phyloP scores from a whole-genome alignment of 2,797 vertebrate genomes.

The Gouania willdenowi region DNA sequence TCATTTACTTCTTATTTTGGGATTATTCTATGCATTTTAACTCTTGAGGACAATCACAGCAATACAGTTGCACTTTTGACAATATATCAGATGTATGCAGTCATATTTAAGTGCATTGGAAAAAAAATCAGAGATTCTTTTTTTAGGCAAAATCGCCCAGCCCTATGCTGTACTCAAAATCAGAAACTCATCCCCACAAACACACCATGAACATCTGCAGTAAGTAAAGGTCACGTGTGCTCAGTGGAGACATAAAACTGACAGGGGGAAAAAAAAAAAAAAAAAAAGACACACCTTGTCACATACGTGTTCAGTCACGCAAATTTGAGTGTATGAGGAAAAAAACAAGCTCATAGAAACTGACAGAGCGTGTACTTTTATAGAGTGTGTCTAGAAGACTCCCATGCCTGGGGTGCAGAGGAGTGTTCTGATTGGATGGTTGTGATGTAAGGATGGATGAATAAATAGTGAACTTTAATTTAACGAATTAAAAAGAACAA shows the following conservation, averaged over 20 bases:
- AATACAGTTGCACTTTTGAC: no score
- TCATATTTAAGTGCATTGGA: no score
- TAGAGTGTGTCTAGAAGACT: conserved; percentile 16
- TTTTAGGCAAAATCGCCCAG: no score
- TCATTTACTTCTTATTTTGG: no score
- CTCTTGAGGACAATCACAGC: no score
- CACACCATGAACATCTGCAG: conserved; percentile 28
- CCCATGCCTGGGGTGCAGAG: conserved; percentile 28
- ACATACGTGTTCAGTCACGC: conserved; percentile 40
- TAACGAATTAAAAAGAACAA: no score
- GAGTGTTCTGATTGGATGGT: conserved; percentile 16
- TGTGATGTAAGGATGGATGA: conserved; percentile 17
- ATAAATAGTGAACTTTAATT: conserved; percentile 1
- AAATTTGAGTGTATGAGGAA: conserved; percentile 3
- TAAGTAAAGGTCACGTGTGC: conserved; percentile 14
- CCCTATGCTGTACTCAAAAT: no score
- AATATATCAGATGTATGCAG: no score
- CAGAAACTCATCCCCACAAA: no score
- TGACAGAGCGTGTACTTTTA: not conserved
- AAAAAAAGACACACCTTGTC: conserved; percentile 33
- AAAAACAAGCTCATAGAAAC: not conserved
- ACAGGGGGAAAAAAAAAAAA: no score
- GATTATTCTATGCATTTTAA: no score
- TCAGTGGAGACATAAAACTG: conserved; percentile 23
- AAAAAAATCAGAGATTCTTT: no score